These are phyloP conservation scores for Magallana ariakensis DNA, from an alignment of 1,140 invertebrate genomes.

Conservation along the genomic window DNA sequence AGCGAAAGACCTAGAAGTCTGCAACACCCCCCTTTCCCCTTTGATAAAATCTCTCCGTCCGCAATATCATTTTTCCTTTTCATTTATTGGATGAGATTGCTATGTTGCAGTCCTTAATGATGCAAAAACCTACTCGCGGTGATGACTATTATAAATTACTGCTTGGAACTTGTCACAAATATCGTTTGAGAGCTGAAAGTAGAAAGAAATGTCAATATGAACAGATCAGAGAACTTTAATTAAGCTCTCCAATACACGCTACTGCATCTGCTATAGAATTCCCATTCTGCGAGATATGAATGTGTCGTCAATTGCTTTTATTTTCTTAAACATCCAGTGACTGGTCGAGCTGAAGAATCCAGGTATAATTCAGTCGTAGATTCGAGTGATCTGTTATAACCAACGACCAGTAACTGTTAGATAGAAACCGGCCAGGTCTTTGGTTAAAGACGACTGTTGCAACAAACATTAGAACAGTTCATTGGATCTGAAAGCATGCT, in stretches of 20 bases:
- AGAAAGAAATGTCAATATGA: not conserved
- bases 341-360: conserved; percentile 10
- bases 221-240: conserved; percentile 7
- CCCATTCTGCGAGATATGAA: not conserved
- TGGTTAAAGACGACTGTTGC: too few relatives aligned
- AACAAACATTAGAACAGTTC: not conserved
- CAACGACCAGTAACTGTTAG: too few relatives aligned
- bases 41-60: not conserved
- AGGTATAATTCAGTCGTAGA: not conserved
- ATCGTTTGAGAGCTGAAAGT: not conserved
- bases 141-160: not conserved
- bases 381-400: too few relatives aligned
- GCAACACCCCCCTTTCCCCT: not conserved
- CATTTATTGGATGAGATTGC: not conserved
- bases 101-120: not conserved
- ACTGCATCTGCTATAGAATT: not conserved
- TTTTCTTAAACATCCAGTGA: not conserved
- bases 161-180: not conserved
- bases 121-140: not conserved
- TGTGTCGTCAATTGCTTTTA: not conserved
- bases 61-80: not conserved
- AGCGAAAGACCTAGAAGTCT: not conserved
- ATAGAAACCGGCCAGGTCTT: too few relatives aligned
- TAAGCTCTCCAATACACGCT: not conserved
- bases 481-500: not conserved